Conservation (phyloP, 2,888 invertebrate genomes). For the Coremacera marginata region DNA sequence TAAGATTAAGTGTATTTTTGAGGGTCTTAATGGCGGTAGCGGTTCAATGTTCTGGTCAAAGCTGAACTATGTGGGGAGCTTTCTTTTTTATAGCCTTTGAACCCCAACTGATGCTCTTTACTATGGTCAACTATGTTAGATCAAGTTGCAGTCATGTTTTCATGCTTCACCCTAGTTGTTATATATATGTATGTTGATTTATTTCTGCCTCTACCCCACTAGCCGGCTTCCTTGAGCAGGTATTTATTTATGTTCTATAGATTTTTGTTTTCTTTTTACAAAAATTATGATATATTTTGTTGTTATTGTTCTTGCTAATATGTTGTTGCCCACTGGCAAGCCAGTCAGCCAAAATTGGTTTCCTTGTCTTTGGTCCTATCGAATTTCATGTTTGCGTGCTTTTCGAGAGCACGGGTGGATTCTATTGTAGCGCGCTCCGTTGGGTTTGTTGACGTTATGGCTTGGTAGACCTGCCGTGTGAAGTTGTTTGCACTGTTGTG, state of each 20-base stretch:
- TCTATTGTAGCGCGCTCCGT: slow-evolving; percentile 5
- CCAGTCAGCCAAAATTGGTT: slow-evolving; percentile 5
- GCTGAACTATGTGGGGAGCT: not conserved
- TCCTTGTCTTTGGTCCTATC: not conserved
- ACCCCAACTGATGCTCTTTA: not conserved
- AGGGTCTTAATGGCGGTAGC: not conserved
- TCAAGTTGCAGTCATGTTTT: slow-evolving; percentile 12
- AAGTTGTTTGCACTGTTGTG: slow-evolving; percentile 19
- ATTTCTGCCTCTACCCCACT: not conserved
- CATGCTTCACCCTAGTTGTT: not conserved
- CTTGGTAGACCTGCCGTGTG: not conserved
- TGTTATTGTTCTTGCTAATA: slow-evolving; percentile 12
- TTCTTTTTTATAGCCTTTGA: not conserved
- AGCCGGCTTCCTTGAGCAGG: not conserved
- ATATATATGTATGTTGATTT: not conserved
- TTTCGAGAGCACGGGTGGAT: not conserved
- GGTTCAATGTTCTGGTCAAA: not conserved
- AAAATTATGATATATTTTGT: slow-evolving; percentile 15
- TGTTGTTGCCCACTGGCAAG: not conserved
- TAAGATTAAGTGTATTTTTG: slow-evolving; percentile 45
- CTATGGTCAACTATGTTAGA: not conserved
- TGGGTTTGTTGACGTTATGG: slow-evolving; percentile 13
- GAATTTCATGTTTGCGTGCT: slow-evolving; percentile 11
- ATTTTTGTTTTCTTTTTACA: not conserved
- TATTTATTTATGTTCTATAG: slow-evolving; percentile 7